These are phyloP conservation scores for Heliconius ismenius DNA, from an alignment of 2,888 invertebrate species.

Conservation along the genomic window DNA sequence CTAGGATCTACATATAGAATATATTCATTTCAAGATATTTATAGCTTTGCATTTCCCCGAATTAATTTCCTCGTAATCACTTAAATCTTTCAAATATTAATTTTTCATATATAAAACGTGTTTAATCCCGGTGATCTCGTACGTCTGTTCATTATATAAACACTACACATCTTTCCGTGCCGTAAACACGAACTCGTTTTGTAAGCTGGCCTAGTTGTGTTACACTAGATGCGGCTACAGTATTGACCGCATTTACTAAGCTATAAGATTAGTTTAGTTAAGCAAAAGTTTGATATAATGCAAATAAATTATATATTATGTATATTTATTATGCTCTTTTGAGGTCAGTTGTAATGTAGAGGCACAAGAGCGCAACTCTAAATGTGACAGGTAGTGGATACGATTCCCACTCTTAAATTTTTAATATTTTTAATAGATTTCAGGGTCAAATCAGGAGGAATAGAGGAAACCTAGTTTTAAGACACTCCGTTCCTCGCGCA, in stretches of 20 bases:
- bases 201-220: conserved; percentile 42
- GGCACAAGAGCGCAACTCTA: too few species aligned
- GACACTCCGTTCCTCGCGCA: background rate
- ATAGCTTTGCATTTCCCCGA: too few species aligned
- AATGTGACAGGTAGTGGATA: background rate
- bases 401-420: background rate
- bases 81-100: background rate
- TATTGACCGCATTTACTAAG: conserved; percentile 20
- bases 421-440: too few species aligned
- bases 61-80: too few species aligned
- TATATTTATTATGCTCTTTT: too few species aligned
- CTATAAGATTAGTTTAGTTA: background rate
- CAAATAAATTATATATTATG: too few species aligned
- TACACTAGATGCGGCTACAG: conserved; percentile 25
- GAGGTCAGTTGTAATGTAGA: too few species aligned
- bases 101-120: background rate
- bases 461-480: background rate
- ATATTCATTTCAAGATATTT: too few species aligned
- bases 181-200: conserved; percentile 48
- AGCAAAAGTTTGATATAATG: background rate
- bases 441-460: too few species aligned
- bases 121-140: conserved; percentile 4
- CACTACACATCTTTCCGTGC: conserved; percentile 44
- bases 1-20: too few species aligned
- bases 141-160: conserved; percentile 10